These are phyloP conservation scores for Ptilonorhynchus violaceus DNA, from an alignment of 2,113 vertebrate species.

Conservation along the genomic window DNA sequence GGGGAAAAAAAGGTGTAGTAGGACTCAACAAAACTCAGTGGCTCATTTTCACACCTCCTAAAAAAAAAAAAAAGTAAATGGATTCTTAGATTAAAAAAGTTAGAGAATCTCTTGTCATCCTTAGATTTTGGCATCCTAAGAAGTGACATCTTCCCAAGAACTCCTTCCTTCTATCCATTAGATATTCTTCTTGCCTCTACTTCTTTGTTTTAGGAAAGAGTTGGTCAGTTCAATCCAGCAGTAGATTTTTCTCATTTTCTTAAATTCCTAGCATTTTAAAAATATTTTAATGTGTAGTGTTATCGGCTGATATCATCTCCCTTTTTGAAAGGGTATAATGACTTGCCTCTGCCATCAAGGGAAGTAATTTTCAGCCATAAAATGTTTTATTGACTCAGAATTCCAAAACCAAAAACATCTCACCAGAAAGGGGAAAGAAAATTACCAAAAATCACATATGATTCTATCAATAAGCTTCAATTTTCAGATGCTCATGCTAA, in stretches of 20 bases:
- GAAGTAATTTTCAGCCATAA: background rate
- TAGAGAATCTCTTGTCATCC: background rate
- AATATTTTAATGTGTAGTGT: background rate
- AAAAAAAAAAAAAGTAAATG: background rate
- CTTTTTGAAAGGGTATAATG: background rate
- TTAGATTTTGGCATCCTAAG: background rate
- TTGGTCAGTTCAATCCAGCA: background rate
- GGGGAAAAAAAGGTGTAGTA: background rate
- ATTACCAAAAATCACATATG: accelerated
- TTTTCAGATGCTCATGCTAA: background rate
- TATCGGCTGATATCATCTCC: background rate
- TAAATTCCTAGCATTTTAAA: background rate
- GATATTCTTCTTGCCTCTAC: background rate
- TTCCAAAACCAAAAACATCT: background rate
- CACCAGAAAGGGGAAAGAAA: background rate
- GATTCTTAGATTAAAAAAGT: background rate
- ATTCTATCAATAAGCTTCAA: background rate
- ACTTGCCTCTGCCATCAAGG: background rate
- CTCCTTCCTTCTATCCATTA: background rate
- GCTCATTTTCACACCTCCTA: background rate
- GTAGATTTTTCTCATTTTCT: background rate
- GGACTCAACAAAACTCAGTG: background rate
- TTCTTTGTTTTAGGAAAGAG: background rate
- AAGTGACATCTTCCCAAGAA: background rate
- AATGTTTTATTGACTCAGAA: background rate